Base-by-base conservation (phyloP, 2,888 invertebrate species). In the Boloria euphrosyne region DNA sequence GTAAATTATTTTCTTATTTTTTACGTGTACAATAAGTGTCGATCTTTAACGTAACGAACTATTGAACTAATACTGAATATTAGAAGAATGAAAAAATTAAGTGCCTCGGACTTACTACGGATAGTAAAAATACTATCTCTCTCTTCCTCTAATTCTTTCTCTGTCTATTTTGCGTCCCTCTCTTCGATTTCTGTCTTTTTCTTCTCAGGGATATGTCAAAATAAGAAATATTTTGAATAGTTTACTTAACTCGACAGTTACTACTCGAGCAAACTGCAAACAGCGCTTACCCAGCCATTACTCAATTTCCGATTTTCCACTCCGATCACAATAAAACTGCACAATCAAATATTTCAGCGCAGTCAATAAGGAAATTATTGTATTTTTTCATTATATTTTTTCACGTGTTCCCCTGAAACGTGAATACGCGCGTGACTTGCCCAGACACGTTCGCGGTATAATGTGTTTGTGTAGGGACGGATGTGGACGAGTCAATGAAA, bases 241-340 rank as follows among this genome's bases (percentile, higher is more conserved):
- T 14, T 22, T n/a, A 10, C 44, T 10, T 14, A 44, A 46, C 22
- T 57, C 46, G 2, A 46, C n/a, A 46, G 57, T 46, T 13, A 13
- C 22, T 16, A 46, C n/a, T 46, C 46, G 16, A 46, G 31, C 31
- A 10, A 38, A 7, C 31, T 38, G 31, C 31, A 38, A 58, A 58
- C 57, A 58, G 18, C 16, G 31, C 38, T 44, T 43, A 38, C 43
- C 47, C 62, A 31, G 38, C 82, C 80, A 86, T 87, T 85, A 85
- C 86, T 84, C 86, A 86, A 87, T 88, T 86, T 86, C 87, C 86
- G 77, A 80, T 78, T 75, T 80, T 78, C 79, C 80, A 75, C 76
- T 62, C 68, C 73, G 78, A 80, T 80, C 78, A 81, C 84, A 85
- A 82, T 80, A 78, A 80, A 85, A 84, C 77, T 77, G 79, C 81